phyloP scores from a whole-genome alignment of 35 echinoderm and acorn worm genomes.

The Ptychodera flava region DNA sequence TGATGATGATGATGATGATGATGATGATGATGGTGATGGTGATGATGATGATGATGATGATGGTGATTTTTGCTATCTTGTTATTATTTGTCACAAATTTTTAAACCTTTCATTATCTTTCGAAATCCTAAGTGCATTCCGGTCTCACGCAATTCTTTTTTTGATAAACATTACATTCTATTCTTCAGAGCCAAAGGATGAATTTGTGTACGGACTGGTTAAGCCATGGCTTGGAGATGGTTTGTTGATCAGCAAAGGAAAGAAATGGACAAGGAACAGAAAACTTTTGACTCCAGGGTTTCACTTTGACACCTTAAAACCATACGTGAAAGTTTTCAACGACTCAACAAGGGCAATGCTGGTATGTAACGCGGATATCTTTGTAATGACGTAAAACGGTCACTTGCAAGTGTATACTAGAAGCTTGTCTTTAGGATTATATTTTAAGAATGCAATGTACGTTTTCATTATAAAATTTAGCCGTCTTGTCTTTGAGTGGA shows the following conservation, averaged over 20 bases:
- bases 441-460: neutral
- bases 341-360: slow-evolving; percentile 9
- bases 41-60: slow-evolving; percentile 3
- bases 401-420: neutral
- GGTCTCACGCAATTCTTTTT: neutral
- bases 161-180: neutral
- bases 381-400: too few species aligned
- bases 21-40: slow-evolving; percentile 9
- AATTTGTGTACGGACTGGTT: slow-evolving; percentile 16
- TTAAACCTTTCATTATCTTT: neutral
- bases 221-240: slow-evolving; percentile 30
- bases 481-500: neutral
- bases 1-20: slow-evolving; percentile 9
- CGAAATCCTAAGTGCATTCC: too few species aligned
- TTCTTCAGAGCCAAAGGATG: slow-evolving; percentile 6
- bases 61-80: neutral
- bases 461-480: neutral
- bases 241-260: slow-evolving; percentile 11
- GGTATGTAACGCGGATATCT: too few species aligned
- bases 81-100: neutral
- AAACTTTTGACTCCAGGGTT: slow-evolving; percentile 17
- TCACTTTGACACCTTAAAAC: slow-evolving; percentile 33
- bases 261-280: slow-evolving; percentile 24
- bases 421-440: neutral
- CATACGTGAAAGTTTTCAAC: slow-evolving; percentile 16